Evolutionary conservation across 2,113 vertebrate species (phyloP), one percentile per base, ranked within the genome.

Genomic region (Scatophagus argus): DNA sequence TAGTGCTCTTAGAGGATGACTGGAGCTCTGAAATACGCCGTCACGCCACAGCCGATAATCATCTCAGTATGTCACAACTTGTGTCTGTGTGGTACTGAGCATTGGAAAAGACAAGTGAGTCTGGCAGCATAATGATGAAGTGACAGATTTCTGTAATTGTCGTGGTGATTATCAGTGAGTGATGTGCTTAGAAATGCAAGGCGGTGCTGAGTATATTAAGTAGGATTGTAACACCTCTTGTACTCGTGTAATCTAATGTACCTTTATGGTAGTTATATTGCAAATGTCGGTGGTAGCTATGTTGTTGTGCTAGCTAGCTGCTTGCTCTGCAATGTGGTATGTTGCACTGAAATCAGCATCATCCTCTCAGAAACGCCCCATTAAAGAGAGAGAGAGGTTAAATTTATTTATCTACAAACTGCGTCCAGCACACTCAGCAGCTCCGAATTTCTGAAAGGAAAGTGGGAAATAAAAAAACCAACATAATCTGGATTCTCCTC

Each of bases 61-160:
- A 38, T 88, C 86, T 91, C 90, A 86, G 88, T 72, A 73, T 66
- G 55, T 77, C 92, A 91, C 93, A 94, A 92, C 91, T 93, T 93
- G 71, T 93, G 93, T 94, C 91, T 92, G 92, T 94, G 93, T 81
- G 77, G 79, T 74, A 78, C 89, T 90, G 90, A 91, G 86, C 58
- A 21, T 11, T 8, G 61, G 27, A 78, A 36, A 14, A 8, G 63
- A 81, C 38, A 63, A 56, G 52, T 75, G 70, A 6, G 72, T 41
- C 46, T 36, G 54, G 34, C 41, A 14, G 52, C 11, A 59, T 17
- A 36, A 32, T 38, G 9, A 63, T 59, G 68, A 60, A 65, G 51
- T 41, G 73, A 78, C 51, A 77, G 55, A 63, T 65, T 43, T 81
- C 73, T 79, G 77, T 81, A 38, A 21, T 75, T 46, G 76, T 88